Evolutionary conservation across 2,797 vertebrate genomes (phyloP).

Genomic region (Acipenser oxyrinchus): DNA sequence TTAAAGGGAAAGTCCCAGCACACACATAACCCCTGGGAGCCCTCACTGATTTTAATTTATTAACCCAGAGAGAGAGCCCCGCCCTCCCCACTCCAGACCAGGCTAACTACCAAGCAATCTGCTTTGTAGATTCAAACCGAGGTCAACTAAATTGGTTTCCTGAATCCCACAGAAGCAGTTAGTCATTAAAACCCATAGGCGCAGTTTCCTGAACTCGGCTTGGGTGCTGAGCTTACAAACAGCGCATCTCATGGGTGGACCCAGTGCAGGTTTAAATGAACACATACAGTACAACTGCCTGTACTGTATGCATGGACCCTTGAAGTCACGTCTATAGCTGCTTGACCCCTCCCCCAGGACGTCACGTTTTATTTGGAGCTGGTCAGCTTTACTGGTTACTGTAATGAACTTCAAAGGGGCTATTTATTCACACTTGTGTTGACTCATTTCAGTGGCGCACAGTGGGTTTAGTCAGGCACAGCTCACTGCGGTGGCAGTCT

Average conservation of each 20-base stretch:
- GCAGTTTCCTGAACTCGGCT: conserved; percentile 8
- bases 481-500: neutral
- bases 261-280: no score
- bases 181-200: conserved; percentile 10
- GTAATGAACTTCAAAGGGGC: conserved; percentile 47
- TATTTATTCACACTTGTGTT: conserved; percentile 25
- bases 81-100: no score
- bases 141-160: conserved; percentile 10
- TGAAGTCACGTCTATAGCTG: no score
- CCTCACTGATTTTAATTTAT: no score
- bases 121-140: conserved; percentile 13
- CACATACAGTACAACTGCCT: no score
- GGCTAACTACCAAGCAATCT: conserved; percentile 10
- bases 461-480: neutral
- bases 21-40: no score
- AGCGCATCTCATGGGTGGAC: no score
- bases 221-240: neutral
- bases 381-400: conserved; percentile 47
- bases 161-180: conserved; percentile 3
- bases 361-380: conserved; percentile 58
- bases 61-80: no score
- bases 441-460: conserved; percentile 5
- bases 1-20: no score
- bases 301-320: no score
- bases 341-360: conserved; percentile 1